These are phyloP conservation scores for Halichoeres trimaculatus DNA, from an alignment of 2,113 vertebrate genomes.

Conservation along the genomic window DNA sequence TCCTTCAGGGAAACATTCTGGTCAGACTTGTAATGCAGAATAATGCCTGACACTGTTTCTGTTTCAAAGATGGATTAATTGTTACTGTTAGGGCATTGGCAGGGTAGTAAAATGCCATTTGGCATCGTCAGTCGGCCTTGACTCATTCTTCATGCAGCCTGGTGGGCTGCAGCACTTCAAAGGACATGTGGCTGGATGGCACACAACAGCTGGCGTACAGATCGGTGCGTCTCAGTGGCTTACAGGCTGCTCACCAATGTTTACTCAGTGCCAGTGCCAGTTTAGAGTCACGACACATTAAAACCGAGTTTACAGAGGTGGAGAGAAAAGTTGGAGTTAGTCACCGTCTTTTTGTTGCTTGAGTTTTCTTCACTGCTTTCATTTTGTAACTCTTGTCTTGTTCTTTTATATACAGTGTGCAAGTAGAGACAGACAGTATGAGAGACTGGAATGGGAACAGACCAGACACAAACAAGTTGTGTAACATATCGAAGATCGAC, in stretches of 20 bases:
- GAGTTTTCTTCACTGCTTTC: not conserved
- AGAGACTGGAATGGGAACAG: not conserved
- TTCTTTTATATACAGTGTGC: not conserved
- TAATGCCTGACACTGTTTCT: constrained; percentile 39
- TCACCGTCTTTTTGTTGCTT: constrained; percentile 15
- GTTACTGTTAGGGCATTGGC: constrained; percentile 46
- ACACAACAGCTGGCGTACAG: constrained; percentile 69
- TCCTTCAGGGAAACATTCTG: constrained; percentile 53
- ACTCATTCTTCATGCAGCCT: constrained; percentile 39
- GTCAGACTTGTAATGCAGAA: constrained; percentile 42
- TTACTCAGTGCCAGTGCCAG: constrained; percentile 49
- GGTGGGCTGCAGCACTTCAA: constrained; percentile 47
- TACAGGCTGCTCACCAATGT: constrained; percentile 46
- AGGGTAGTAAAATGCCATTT: constrained; percentile 35
- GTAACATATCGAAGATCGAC: not conserved
- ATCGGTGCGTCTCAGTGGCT: constrained; percentile 43
- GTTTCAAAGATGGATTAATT: constrained; percentile 54
- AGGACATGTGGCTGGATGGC: constrained; percentile 56
- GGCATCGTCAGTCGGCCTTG: constrained; percentile 48
- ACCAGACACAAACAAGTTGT: not conserved
- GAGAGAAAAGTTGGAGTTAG: constrained; percentile 29
- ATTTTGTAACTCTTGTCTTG: not conserved
- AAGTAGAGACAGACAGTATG: not conserved
- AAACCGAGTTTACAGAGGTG: constrained; percentile 44
- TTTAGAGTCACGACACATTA: constrained; percentile 44